phyloP scores from a whole-genome alignment of 2,113 vertebrate genomes.

The Heterotilapia buettikoferi region DNA sequence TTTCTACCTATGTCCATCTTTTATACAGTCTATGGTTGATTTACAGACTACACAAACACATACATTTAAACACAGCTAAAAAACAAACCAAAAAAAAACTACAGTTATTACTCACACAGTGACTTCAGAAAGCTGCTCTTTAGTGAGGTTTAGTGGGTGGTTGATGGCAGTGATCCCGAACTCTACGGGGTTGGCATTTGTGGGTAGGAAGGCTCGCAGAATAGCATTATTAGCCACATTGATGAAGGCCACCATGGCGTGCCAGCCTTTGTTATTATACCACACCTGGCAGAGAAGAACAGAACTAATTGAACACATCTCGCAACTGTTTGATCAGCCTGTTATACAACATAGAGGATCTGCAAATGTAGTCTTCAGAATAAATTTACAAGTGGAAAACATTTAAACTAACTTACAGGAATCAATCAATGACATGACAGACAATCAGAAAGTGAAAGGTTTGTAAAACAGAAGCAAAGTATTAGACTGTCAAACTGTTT shows the following conservation, averaged over 20 bases:
- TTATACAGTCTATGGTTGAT: neutral
- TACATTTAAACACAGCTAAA: neutral
- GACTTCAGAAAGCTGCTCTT: slow-evolving; percentile 94
- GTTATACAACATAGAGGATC: neutral
- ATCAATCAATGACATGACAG: neutral
- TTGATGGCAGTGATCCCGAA: slow-evolving; percentile 87
- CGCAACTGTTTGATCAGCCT: neutral
- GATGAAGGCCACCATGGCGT: slow-evolving; percentile 89
- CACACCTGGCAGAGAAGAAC: slow-evolving; percentile 78
- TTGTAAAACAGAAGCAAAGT: neutral
- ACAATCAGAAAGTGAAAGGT: neutral
- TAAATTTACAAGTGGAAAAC: neutral
- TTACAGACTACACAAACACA: neutral
- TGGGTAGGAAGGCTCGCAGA: slow-evolving; percentile 79
- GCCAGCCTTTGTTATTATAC: slow-evolving; percentile 99
- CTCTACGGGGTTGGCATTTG: slow-evolving; percentile 69
- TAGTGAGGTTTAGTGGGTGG: slow-evolving; percentile 95
- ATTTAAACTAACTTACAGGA: neutral
- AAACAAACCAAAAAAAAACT: neutral
- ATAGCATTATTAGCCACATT: slow-evolving; percentile 93
- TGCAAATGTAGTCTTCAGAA: neutral
- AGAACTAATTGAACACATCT: neutral
- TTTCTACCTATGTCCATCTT: neutral
- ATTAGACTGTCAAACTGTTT: neutral
- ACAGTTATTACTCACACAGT: slow-evolving; percentile 82